phyloP scores from a whole-genome alignment of 2,113 vertebrate species.

The Bothrops jararaca region DNA sequence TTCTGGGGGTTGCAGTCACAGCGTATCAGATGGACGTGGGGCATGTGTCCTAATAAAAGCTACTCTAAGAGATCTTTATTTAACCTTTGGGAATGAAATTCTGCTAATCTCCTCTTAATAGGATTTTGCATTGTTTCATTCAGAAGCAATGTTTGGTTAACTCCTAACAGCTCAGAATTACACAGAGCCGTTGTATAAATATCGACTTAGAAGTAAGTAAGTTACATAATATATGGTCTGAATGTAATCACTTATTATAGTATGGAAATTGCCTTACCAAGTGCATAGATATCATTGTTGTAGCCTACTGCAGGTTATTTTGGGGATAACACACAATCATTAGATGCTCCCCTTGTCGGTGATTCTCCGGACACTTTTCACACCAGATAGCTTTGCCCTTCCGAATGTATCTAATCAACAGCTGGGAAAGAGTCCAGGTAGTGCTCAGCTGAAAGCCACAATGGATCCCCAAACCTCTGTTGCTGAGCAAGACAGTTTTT shows the following conservation, averaged over 20 bases:
- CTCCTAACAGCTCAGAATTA: not conserved
- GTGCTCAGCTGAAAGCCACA: not conserved
- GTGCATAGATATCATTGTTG: not conserved
- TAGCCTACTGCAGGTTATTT: not conserved
- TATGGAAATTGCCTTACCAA: not conserved
- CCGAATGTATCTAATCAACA: not conserved
- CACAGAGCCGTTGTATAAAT: not conserved
- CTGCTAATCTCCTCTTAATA: not conserved
- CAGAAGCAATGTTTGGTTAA: not conserved
- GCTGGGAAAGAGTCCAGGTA: not conserved
- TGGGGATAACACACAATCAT: not conserved
- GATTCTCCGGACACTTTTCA: not conserved
- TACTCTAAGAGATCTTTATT: not conserved
- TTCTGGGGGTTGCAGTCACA: not conserved
- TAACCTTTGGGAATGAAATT: not conserved
- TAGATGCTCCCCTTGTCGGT: not conserved
- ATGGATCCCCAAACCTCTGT: not conserved
- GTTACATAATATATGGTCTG: not conserved
- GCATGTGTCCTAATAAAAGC: not conserved
- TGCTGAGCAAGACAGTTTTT: not conserved
- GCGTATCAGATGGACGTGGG: not conserved
- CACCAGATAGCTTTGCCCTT: not conserved
- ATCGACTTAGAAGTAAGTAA: not conserved
- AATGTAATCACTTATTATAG: not conserved
- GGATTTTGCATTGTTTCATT: not conserved